A percentile compares a stretch with the other conserved stretches of the same genome.
phyloP scores from a whole-genome alignment of 37 sponge, comb jelly and placozoan genomes.

The Halichondria panicea region DNA sequence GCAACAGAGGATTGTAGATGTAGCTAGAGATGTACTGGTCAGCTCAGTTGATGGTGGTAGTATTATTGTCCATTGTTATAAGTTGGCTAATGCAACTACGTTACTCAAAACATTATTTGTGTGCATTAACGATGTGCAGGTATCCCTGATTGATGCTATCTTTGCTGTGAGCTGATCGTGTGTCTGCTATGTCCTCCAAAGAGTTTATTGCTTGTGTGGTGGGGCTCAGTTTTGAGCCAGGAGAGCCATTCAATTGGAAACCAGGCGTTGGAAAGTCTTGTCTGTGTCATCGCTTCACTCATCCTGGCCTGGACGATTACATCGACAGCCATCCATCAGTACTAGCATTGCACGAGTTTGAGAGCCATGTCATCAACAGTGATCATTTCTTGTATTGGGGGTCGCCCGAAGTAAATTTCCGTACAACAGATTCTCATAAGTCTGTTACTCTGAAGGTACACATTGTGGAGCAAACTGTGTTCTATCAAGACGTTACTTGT shows the following conservation, averaged over 20 bases:
- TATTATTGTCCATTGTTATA: too few species aligned
- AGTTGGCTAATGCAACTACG: too few species aligned
- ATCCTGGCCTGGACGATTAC: constrained; percentile 66
- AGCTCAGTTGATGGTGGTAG: too few species aligned
- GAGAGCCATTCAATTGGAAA: not conserved
- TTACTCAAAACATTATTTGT: too few species aligned
- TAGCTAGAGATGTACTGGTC: too few species aligned
- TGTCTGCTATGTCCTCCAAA: not conserved
- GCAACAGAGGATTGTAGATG: too few species aligned
- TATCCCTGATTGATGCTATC: not conserved
- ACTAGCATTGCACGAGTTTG: constrained; percentile 62
- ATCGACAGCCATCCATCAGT: constrained; percentile 54
- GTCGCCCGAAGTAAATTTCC: not conserved
- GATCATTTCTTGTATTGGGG: constrained; percentile 79
- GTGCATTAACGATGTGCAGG: not conserved
- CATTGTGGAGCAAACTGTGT: constrained; percentile 67
- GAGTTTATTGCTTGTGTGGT: constrained; percentile 36
- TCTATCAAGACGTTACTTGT: constrained; percentile 63
- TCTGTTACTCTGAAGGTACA: constrained; percentile 11
- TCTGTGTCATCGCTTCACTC: constrained; percentile 63
- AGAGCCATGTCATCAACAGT: constrained; percentile 38
- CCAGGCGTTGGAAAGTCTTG: constrained; percentile 74
- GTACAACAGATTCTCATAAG: not conserved
- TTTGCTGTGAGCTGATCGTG: not conserved
- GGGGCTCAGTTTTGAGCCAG: constrained; percentile 21